Evolutionary conservation across 2,888 invertebrate genomes (phyloP).

Genomic region (Drosophila rellima): DNA sequence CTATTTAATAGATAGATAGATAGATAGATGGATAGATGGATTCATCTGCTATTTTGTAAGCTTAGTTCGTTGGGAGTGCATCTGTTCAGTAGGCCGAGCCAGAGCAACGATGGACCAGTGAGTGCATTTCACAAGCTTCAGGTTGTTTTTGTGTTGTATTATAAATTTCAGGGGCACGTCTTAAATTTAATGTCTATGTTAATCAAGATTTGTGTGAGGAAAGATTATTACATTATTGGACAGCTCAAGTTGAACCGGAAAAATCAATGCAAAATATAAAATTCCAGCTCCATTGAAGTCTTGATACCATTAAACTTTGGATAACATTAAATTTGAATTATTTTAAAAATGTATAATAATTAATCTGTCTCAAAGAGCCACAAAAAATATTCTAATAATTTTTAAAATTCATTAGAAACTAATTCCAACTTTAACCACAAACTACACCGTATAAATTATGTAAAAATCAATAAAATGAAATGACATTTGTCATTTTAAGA

Average conservation of each 20-base stretch:
- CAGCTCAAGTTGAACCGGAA: neutral
- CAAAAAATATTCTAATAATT: neutral
- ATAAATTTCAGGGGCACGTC: slow-evolving; percentile 68
- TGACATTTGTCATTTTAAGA: neutral
- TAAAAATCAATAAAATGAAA: neutral
- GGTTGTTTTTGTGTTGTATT: slow-evolving; percentile 16
- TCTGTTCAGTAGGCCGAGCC: slow-evolving; percentile 5
- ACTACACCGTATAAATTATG: neutral
- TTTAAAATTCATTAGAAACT: neutral
- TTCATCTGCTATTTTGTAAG: slow-evolving; percentile 52
- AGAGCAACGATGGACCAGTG: slow-evolving; percentile 3
- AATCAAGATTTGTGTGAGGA: slow-evolving; percentile 13
- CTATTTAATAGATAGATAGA: slow-evolving; percentile 16
- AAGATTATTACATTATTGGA: slow-evolving; percentile 1
- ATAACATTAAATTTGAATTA: neutral
- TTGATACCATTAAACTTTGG: too few relatives aligned
- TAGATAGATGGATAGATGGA: slow-evolving; percentile 11
- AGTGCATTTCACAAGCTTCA: slow-evolving; percentile 62
- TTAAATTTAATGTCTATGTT: slow-evolving; percentile 28
- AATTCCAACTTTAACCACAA: neutral
- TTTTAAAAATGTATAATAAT: neutral
- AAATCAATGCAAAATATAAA: slow-evolving; percentile 4
- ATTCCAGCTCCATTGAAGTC: neutral
- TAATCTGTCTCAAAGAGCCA: too few relatives aligned
- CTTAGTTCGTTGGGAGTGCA: slow-evolving; percentile 38